phyloP scores from a whole-genome alignment of 2,888 invertebrate species.

The Agrotis clavis region DNA sequence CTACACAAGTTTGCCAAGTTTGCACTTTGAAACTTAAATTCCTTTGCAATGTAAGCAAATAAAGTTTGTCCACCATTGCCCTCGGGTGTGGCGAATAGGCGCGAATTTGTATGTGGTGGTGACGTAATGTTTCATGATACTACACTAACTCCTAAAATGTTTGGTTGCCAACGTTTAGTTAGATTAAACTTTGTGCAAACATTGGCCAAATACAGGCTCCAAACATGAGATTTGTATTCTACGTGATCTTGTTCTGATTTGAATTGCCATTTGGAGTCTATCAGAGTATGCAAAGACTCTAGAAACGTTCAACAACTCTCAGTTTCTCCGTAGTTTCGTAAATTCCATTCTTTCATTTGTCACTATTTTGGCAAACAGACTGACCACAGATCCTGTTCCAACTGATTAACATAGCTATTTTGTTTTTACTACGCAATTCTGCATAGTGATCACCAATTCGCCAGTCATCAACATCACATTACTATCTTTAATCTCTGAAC shows the following conservation, averaged over 20 bases:
- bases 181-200: slow-evolving; percentile 1
- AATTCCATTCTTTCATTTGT: slow-evolving; percentile 10
- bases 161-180: slow-evolving; percentile 9
- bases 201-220: neutral
- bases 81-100: slow-evolving; percentile 55
- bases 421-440: slow-evolving; percentile 52
- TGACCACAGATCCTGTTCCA: slow-evolving; percentile 59
- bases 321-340: slow-evolving; percentile 22
- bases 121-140: slow-evolving; percentile 56
- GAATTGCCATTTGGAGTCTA: slow-evolving; percentile 11
- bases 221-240: slow-evolving; percentile 21
- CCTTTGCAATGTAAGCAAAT: slow-evolving; percentile 46
- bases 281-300: neutral
- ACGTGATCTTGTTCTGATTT: slow-evolving; percentile 12
- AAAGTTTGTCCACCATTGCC: slow-evolving; percentile 41
- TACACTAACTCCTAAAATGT: slow-evolving; percentile 36
- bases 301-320: slow-evolving; percentile 16
- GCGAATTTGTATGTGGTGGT: slow-evolving; percentile 57
- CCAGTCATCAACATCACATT: slow-evolving; percentile 33
- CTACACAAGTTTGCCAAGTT: slow-evolving; percentile 6
- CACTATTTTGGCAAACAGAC: slow-evolving; percentile 5
- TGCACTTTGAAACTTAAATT: slow-evolving; percentile 27
- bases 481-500: slow-evolving; percentile 50
- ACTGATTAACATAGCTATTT: slow-evolving; percentile 59
- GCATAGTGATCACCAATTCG: slow-evolving; percentile 40